phyloP scores from a whole-genome alignment of 2,888 invertebrate species.

The Cheilosia pagana region DNA sequence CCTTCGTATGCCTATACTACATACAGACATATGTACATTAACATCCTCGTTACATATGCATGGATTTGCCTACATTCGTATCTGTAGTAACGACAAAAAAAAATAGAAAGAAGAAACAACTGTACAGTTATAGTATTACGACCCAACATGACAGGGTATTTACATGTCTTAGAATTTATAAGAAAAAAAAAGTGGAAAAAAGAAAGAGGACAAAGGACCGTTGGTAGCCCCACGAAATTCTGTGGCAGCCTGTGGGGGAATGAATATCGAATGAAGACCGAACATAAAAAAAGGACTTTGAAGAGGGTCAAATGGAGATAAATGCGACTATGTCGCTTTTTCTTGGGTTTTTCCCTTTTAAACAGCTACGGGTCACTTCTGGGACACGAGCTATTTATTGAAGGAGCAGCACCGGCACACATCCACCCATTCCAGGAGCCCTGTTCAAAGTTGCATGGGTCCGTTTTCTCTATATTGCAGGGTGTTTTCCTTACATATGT shows the following conservation, averaged over 20 bases:
- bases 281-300: slow-evolving; percentile 82
- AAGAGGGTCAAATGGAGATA: slow-evolving; percentile 84
- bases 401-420: slow-evolving; percentile 1
- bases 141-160: slow-evolving; percentile 76
- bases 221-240: slow-evolving; percentile 68
- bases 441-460: slow-evolving; percentile 13
- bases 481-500: not conserved
- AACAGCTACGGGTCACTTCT: slow-evolving; percentile 73
- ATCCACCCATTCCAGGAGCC: not conserved
- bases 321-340: slow-evolving; percentile 79
- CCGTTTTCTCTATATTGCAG: slow-evolving; percentile 6
- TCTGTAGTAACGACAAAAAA: not conserved
- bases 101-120: slow-evolving; percentile 34
- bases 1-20: slow-evolving; percentile 22
- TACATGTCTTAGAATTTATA: slow-evolving; percentile 74
- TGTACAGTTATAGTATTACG: slow-evolving; percentile 61
- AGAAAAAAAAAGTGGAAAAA: not conserved
- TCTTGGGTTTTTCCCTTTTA: slow-evolving; percentile 59
- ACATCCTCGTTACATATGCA: slow-evolving; percentile 71
- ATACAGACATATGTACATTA: slow-evolving; percentile 24
- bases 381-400: slow-evolving; percentile 69
- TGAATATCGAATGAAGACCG: slow-evolving; percentile 74
- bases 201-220: slow-evolving; percentile 73
- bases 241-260: slow-evolving; percentile 73
- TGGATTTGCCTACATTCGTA: slow-evolving; percentile 65